Base-by-base conservation (phyloP, 2,888 invertebrate species). In the Acronicta aceris region DNA sequence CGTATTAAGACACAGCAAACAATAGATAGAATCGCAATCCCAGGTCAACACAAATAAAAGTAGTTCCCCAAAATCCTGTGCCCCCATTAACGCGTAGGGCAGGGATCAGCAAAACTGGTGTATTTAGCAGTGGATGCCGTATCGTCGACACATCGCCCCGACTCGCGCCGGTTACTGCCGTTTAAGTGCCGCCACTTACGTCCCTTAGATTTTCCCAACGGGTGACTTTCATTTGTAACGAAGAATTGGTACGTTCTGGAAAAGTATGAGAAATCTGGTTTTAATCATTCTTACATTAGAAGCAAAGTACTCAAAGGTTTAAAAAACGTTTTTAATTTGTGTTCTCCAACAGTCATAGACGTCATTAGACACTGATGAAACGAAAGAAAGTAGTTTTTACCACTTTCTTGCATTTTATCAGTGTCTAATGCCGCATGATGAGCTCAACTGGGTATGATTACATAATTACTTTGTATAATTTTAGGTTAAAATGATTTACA, bases 121-220 rank as follows among this genome's bases (percentile, higher is more conserved):
- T 81, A 79, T 84, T 81, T 81, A 81, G 74, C 74, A 75, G 74
- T 74, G 79, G 78, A 76, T 72, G 59, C 60, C 46, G 79, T 84
- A 84, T 86, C 74, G 83, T 75, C 78, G 81, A 81, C 85, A 81
- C 68, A 83, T 82, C 84, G 69, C 73, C 51, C 52, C 46, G 55
- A 54, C 74, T 38, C 65, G 76, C 79, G 77, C 76, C 83, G 76
- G 82, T 84, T 81, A 80, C 81, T 79, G 76, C 71, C 79, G 66
- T 82, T 82, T 80, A 78, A 81, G 79, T 76, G 70, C 70, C 76
- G 59, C 69, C 72, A 76, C 79, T 78, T 72, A 78, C 69, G 65
- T 59, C 71, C 65, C 73, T 71, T 59, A 54, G 58, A 61, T 72
- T 62, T 67, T 59, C 67, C 63, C 69, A 76, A 59, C 60, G 62